phyloP scores from a whole-genome alignment of 2,797 vertebrate species.

The Enteromius mattozi region DNA sequence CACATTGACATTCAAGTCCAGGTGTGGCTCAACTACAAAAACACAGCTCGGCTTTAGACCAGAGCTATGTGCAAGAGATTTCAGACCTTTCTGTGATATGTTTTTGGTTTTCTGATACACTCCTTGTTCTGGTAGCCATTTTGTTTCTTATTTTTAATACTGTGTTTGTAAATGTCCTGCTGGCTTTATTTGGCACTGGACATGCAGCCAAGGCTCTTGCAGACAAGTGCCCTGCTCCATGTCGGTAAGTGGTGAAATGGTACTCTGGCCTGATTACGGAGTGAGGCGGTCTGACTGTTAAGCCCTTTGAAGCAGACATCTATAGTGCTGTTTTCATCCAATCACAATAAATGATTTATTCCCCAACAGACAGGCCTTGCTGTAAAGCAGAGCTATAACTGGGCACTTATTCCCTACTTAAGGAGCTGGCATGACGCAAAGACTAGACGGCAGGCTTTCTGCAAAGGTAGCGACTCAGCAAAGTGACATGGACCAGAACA shows the following conservation, averaged over 20 bases:
- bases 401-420: slow-evolving; percentile 56
- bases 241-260: slow-evolving; percentile 45
- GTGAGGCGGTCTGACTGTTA: slow-evolving; percentile 45
- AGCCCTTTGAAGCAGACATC: slow-evolving; percentile 50
- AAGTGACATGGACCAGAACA: slow-evolving; percentile 50
- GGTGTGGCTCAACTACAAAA: slow-evolving; percentile 64
- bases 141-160: slow-evolving; percentile 7
- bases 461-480: slow-evolving; percentile 59
- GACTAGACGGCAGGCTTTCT: slow-evolving; percentile 59
- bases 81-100: slow-evolving; percentile 33
- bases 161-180: not conserved
- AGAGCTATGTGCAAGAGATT: slow-evolving; percentile 37
- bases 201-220: not conserved
- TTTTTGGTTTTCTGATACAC: slow-evolving; percentile 33
- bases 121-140: slow-evolving; percentile 6
- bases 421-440: slow-evolving; percentile 52
- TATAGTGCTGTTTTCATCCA: slow-evolving; percentile 53
- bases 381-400: slow-evolving; percentile 58
- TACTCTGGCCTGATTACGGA: slow-evolving; percentile 47
- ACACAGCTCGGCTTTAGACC: slow-evolving; percentile 58
- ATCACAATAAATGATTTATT: slow-evolving; percentile 65
- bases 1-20: slow-evolving; percentile 64
- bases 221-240: slow-evolving; percentile 41
- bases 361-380: slow-evolving; percentile 56
- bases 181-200: not conserved